Base-by-base conservation (phyloP, 2,797 vertebrate species). In the Glyptemys insculpta region DNA sequence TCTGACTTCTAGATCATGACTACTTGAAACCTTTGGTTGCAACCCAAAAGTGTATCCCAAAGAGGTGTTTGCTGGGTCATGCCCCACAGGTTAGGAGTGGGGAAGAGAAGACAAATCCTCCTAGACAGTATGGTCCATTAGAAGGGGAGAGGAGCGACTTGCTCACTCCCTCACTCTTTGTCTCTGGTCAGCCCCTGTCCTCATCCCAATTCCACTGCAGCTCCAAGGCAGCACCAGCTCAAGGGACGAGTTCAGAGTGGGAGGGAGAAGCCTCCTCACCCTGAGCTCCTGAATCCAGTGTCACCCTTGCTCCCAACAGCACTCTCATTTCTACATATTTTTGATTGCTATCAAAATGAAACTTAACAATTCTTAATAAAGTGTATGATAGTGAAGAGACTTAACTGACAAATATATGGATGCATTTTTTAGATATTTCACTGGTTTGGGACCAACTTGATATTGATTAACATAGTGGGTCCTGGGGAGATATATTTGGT, bases 391-490 rank as follows among this genome's bases (percentile, higher is more conserved):
- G 59, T 85, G 83, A 87, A 49, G 14, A 52, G 41, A 53, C 25
- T 87, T 54, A 88, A 56, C 23, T 68, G 19, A 1, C 90, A 44
- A 85, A 74, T 19, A 11, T 76, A 49, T 74, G 74, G 44, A 1
- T 65, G 80, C 90, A 9, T 83, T 81, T 94, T 87, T 7, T 80
- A 53, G 16, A 14, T 81, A 12, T 68, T 72, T 95, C 56, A 41
- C 56, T 65, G 29, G 76, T 2, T 54, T 27, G 74, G 81, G 82
- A 85, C 92, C 88, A 80, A 10, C 56, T 97, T 49, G 54, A 8
- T 92, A 89, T 78, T 85, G 90, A 56, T 90, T 94, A 62, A 83
- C 91, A 92, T 94, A 37, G 96, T 89, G 88, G 54, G 89, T 84
- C 88, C 80, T 91, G 65, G 91, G 85, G 89, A 95, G 14, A 0